Base-by-base conservation (phyloP, 1,140 invertebrate genomes). In the Ceratina australensis region DNA sequence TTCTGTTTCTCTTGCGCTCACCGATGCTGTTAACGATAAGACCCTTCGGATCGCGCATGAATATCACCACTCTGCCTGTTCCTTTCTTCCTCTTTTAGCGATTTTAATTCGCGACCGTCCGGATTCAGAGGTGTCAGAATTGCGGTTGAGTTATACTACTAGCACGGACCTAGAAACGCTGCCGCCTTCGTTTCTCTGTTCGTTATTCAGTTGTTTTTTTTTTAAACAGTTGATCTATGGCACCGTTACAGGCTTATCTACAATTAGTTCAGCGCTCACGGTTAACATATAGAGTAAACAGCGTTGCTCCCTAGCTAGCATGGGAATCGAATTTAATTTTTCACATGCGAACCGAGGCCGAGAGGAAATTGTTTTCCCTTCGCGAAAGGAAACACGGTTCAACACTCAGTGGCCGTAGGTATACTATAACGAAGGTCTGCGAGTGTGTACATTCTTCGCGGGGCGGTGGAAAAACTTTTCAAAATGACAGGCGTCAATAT, bases 401-500 rank as follows among this genome's bases (percentile, higher is more conserved):
- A 10, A 52, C 49, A 50, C 65, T 67, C 49, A 10, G 49, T 26
- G 47, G 33, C 10, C 33, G 33, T 33, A 33, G 2, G 28, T 42
- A 2, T 16, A n/a, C n/a, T n/a, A 10, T 57, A 50, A 60, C 22
- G 57, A 49, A 28, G 5, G 33, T 10, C 4, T 42, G 33, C 0
- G 28, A 67, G 64, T 66, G n/a, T 26, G 12, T 52, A 52, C 0
- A 28, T 10, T 63, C 18, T 42, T 22, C 8, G 13, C 1, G 1
- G 18, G 26, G 20, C 20, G 47, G 18, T 15, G 22, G 4, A 64
- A 56, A 73, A 72, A 77, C 54, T 79, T 80, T 71, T 3, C 52
- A 66, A 72, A 79, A 75, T 73, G 68, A 78, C 63, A 63, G 26
- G 63, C 69, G 77, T 79, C 75, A 50, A 81, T 84, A 84, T 66